phyloP scores from a whole-genome alignment of 2,888 invertebrate species.

The Hymenopus coronatus region DNA sequence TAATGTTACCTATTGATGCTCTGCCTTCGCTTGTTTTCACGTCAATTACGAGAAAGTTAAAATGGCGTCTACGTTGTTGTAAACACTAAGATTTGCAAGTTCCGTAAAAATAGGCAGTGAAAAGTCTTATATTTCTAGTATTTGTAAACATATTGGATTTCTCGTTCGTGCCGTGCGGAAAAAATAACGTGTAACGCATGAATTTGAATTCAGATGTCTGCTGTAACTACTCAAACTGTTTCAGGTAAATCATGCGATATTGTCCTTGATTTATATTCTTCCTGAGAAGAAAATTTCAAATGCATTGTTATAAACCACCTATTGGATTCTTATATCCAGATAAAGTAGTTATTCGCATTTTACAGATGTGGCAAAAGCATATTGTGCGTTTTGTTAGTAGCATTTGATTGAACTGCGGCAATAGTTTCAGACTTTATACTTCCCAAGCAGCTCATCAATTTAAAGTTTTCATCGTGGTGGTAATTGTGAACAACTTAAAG shows the following conservation, averaged over 20 bases:
- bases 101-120: slow-evolving; percentile 16
- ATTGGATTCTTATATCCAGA: background rate
- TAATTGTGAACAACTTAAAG: background rate
- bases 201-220: slow-evolving; percentile 49
- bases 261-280: slow-evolving; percentile 31
- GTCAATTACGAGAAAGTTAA: slow-evolving; percentile 43
- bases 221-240: slow-evolving; percentile 52
- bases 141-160: slow-evolving; percentile 25
- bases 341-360: background rate
- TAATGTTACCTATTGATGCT: background rate
- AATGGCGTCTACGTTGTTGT: slow-evolving; percentile 51
- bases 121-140: background rate
- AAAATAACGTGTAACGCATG: slow-evolving; percentile 34
- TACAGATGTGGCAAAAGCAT: background rate
- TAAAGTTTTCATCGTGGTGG: background rate
- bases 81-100: slow-evolving; percentile 44
- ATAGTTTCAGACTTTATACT: background rate
- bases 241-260: slow-evolving; percentile 47
- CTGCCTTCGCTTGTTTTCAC: slow-evolving; percentile 50
- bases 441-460: background rate
- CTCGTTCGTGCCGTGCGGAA: slow-evolving; percentile 7
- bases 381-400: background rate
- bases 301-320: slow-evolving; percentile 9
- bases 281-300: background rate
- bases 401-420: background rate